Evolutionary conservation across 1,140 invertebrate species (phyloP).

Genomic region (Portunus trituberculatus): DNA sequence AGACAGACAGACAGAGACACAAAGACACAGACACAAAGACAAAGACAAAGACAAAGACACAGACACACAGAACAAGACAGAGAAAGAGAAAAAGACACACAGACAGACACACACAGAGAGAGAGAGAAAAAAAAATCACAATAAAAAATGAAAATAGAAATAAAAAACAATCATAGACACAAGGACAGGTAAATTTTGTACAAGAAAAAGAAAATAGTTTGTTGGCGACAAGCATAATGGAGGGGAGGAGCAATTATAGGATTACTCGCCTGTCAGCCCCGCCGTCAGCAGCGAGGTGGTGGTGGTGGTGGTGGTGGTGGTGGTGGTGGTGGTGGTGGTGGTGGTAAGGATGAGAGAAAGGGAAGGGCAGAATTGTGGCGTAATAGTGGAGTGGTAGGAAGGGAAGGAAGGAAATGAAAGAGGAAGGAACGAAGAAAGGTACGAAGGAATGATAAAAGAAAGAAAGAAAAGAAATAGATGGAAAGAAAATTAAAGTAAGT

Average conservation of each 20-base stretch:
- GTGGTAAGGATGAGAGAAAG: not conserved
- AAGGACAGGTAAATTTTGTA: not conserved
- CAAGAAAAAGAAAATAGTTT: not conserved
- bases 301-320: not conserved
- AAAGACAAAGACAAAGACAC: too few relatives aligned
- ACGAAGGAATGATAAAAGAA: not conserved
- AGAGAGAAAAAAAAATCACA: too few relatives aligned
- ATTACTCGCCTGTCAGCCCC: not conserved
- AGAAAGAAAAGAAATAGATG: too few relatives aligned
- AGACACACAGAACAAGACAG: too few relatives aligned
- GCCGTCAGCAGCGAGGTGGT: not conserved
- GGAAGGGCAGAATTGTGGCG: not conserved
- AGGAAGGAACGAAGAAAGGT: not conserved
- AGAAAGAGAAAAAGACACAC: too few relatives aligned
- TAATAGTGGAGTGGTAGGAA: not conserved
- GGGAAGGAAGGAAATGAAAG: not conserved
- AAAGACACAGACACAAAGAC: too few relatives aligned
- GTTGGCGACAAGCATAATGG: constrained; percentile 6
- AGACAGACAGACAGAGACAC: too few relatives aligned
- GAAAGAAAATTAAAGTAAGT: too few relatives aligned
- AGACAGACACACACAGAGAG: too few relatives aligned
- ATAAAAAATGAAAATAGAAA: not conserved
- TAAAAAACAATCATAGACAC: not conserved
- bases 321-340: not conserved
- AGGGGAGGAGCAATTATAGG: constrained; percentile 6